Evolutionary conservation across 2,113 vertebrate genomes (phyloP).

Genomic region (Apteryx mantelli): DNA sequence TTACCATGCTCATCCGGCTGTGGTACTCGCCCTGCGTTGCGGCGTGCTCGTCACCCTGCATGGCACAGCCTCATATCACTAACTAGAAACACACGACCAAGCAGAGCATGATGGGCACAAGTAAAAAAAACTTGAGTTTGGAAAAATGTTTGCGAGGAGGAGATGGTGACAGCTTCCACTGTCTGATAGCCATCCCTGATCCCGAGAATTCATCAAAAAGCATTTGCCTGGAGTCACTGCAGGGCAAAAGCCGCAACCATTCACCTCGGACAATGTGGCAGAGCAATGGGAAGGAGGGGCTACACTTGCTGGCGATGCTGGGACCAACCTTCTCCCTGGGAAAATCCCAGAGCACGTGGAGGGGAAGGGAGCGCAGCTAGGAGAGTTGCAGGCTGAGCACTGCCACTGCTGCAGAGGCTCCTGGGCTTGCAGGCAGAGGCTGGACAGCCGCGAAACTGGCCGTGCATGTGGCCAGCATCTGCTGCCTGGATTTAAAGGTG

Average conservation of each 20-base stretch:
- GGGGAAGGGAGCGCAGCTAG: not conserved
- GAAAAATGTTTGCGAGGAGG: not conserved
- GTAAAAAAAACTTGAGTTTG: not conserved
- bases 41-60: not conserved
- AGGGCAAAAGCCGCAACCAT: no score
- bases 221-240: not conserved
- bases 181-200: no score
- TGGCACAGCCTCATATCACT: not conserved
- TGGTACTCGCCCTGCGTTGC: not conserved
- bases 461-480: constrained; percentile 15
- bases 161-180: not conserved
- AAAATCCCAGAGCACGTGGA: no score
- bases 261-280: not conserved
- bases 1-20: not conserved
- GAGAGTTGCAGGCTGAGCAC: not conserved
- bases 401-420: not conserved
- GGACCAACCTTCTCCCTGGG: no score
- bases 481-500: constrained; percentile 58
- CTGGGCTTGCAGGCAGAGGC: not conserved
- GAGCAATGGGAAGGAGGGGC: not conserved
- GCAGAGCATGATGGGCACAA: not conserved
- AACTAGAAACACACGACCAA: not conserved
- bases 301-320: not conserved
- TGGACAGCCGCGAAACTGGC: not conserved
- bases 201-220: not conserved